A percentile compares a stretch with the other conserved stretches of the same genome.
phyloP scores from a whole-genome alignment of 2,888 invertebrate species.

The Ceramica pisi region DNA sequence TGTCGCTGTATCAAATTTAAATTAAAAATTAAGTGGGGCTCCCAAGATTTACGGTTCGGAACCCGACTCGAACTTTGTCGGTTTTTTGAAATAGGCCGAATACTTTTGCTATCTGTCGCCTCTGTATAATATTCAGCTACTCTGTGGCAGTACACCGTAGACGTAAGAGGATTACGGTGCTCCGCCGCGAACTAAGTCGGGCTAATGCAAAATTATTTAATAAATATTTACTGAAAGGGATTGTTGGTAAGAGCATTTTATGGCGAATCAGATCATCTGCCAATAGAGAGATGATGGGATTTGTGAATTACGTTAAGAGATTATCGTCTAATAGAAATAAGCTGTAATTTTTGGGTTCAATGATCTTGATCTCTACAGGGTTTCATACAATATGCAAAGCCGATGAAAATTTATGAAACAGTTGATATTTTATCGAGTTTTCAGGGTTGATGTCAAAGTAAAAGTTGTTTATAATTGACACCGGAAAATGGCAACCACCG shows the following conservation, averaged over 20 bases:
- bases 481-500: no score
- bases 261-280: slow-evolving; percentile 52
- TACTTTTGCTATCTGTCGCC: background rate
- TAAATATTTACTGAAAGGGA: slow-evolving; percentile 72
- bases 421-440: no score
- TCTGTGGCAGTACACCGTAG: slow-evolving; percentile 66
- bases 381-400: no score
- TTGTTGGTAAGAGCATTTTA: slow-evolving; percentile 60
- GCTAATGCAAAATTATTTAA: slow-evolving; percentile 77
- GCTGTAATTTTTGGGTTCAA: background rate
- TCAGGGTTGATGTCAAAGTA: no score
- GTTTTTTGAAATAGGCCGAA: no score
- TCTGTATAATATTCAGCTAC: slow-evolving; percentile 29
- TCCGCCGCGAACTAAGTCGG: slow-evolving; percentile 70
- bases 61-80: no score
- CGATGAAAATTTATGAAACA: no score
- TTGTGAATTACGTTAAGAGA: slow-evolving; percentile 1
- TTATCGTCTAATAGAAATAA: slow-evolving; percentile 1
- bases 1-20: no score
- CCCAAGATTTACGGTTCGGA: no score
- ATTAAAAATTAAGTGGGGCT: no score
- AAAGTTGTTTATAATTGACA: no score
- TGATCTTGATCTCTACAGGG: no score
- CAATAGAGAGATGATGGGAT: slow-evolving; percentile 42
- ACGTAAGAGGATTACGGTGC: slow-evolving; percentile 78